Evolutionary conservation across 1,140 invertebrate species (phyloP), one percentile per base, ranked within the genome.

Genomic region (Danaus melanippus): DNA sequence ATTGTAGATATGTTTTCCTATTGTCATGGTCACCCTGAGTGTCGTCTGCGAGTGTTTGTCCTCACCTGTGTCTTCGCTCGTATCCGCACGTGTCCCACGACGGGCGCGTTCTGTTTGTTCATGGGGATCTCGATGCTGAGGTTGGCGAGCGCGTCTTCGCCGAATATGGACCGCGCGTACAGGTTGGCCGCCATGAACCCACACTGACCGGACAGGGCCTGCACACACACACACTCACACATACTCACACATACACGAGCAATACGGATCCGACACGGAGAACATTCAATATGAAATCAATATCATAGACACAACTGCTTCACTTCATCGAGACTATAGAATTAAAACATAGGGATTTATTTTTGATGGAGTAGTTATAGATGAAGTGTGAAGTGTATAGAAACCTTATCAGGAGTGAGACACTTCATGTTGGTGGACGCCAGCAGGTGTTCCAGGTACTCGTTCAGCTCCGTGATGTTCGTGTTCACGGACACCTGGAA

Each of bases 131-230:
- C 98, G 69, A 99, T 97, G 73, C 96, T 98, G 63, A 99, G 90
- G 91, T 99, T 99, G 47, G 98, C 98, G 56, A 99, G 87, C 2
- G 98, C 98, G 87, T 99, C 97, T 88, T 99, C 98, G 3, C 98
- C 98, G 88, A 99, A 99, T 75, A 99, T 99, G 2, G 97, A 99
- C 74, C 97, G 88, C 42, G 98, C 98, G 88, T 99, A 99, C 90
- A 99, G 93, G 79, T 99, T 99, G 41, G 98, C 98, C 42, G 98
- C 98, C 95, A 99, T 97, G 85, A 99, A 99, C 10, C 97, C 97
- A 86, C 98, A 99, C 71, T 99, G 96, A 0, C 98, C 98, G 8
- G 93, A 94, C 41, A 99, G 84, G 12, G 97, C 97, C 93, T 94
- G 72, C 8, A 8, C 3, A 51, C 6, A 61, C 44, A 50, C 39